Evolutionary conservation across 1,140 invertebrate genomes (phyloP).

Genomic region (Aphaenogaster ashmeadi): DNA sequence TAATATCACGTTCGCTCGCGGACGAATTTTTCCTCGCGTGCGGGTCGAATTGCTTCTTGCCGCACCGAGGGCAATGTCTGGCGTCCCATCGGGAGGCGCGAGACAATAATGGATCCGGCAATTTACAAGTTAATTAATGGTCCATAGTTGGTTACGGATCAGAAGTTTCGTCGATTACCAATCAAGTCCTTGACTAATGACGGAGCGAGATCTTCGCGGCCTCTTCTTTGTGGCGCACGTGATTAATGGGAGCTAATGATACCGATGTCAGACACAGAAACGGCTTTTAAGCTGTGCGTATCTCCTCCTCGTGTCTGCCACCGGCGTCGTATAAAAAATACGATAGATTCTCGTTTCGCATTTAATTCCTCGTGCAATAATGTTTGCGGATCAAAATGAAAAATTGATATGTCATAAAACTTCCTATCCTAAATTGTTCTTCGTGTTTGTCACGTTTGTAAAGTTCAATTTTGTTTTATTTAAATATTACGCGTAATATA

Average conservation of each 20-base stretch:
- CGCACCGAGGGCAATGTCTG: background rate
- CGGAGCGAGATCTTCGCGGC: slow-evolving; percentile 44
- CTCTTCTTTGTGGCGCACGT: slow-evolving; percentile 65
- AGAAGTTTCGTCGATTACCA: slow-evolving; percentile 73
- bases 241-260: slow-evolving; percentile 76
- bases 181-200: slow-evolving; percentile 72
- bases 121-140: slow-evolving; percentile 72
- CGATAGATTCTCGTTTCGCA: background rate
- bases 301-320: slow-evolving; percentile 23
- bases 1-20: slow-evolving; percentile 4
- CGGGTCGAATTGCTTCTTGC: slow-evolving; percentile 18
- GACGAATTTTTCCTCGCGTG: background rate
- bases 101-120: slow-evolving; percentile 52
- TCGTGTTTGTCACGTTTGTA: background rate
- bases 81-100: slow-evolving; percentile 1
- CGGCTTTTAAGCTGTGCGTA: slow-evolving; percentile 41
- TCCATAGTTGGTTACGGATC: slow-evolving; percentile 56
- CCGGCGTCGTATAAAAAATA: slow-evolving; percentile 15
- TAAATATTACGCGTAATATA: background rate
- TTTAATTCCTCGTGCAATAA: background rate
- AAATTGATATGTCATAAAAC: background rate
- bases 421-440: background rate
- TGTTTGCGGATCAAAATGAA: background rate
- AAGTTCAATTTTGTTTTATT: background rate
- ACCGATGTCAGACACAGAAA: slow-evolving; percentile 68